A percentile compares a stretch with the other conserved stretches of the same genome.
Conservation (phyloP, 2,888 invertebrate genomes). For the Lagria hirta region DNA sequence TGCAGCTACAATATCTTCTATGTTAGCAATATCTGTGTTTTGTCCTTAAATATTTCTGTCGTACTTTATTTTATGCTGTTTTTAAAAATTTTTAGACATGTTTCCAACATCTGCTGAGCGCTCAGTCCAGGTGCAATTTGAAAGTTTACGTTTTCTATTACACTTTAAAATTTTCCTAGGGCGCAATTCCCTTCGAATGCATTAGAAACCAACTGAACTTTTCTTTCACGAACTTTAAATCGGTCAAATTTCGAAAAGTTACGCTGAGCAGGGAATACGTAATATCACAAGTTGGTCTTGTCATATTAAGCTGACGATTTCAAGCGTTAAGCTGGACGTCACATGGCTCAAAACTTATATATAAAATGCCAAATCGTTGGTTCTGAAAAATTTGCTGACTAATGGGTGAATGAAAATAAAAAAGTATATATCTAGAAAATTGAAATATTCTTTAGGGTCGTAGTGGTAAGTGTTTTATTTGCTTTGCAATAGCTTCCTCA, state of each 20-base stretch:
- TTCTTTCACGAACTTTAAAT: slow-evolving; percentile 20
- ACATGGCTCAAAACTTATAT: slow-evolving; percentile 17
- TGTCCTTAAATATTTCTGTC: no score
- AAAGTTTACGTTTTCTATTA: slow-evolving; percentile 19
- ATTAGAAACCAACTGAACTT: slow-evolving; percentile 17
- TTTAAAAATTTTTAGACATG: no score
- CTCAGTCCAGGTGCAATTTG: slow-evolving; percentile 7
- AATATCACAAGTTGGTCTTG: slow-evolving; percentile 16
- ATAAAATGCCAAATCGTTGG: neutral
- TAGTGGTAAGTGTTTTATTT: slow-evolving; percentile 8
- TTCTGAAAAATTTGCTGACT: no score
- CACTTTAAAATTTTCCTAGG: slow-evolving; percentile 21
- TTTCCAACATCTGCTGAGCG: no score
- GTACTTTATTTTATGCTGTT: no score
- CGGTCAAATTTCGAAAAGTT: slow-evolving; percentile 23
- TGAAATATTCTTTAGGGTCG: slow-evolving; percentile 8
- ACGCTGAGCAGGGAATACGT: slow-evolving; percentile 15
- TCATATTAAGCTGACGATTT: slow-evolving; percentile 18
- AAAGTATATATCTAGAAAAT: slow-evolving; percentile 12
- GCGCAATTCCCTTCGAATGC: slow-evolving; percentile 19
- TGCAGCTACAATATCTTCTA: no score
- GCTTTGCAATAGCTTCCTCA: slow-evolving; percentile 1
- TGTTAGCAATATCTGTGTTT: no score
- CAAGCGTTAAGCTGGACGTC: slow-evolving; percentile 16
- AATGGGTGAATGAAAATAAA: slow-evolving; percentile 11